These are phyloP conservation scores for Grantiella picta DNA, from an alignment of 2,113 vertebrate species.

Conservation along the genomic window DNA sequence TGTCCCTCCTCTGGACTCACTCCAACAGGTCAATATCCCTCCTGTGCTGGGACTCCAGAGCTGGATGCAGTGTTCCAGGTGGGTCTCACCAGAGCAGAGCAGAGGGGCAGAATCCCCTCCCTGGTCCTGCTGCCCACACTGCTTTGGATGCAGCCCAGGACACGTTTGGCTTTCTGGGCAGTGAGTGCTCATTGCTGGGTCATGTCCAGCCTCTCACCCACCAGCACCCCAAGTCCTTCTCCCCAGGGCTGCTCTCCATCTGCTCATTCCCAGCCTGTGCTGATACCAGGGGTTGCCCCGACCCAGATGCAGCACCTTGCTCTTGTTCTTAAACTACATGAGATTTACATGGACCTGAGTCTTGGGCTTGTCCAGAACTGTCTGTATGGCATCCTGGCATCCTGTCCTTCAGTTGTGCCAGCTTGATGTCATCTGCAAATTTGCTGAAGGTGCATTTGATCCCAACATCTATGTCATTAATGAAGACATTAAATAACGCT, in stretches of 20 bases:
- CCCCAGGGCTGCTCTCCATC: rapidly evolving
- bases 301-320: neutral
- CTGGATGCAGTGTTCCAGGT: neutral
- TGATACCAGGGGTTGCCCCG: rapidly evolving
- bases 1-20: neutral
- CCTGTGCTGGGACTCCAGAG: neutral
- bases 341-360: neutral
- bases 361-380: neutral
- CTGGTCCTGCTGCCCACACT: rapidly evolving
- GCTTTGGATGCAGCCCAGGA: neutral
- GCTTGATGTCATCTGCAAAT: neutral
- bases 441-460: neutral
- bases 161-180: neutral
- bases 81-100: neutral
- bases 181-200: neutral
- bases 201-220: neutral
- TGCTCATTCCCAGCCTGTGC: neutral
- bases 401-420: neutral
- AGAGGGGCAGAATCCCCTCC: neutral
- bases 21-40: rapidly evolving
- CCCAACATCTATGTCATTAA: neutral
- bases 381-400: neutral
- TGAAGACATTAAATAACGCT: neutral
- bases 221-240: neutral
- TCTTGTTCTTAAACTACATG: neutral